Base-by-base conservation (phyloP, 2,888 invertebrate genomes). In the Lasioglossum pauxillum region DNA sequence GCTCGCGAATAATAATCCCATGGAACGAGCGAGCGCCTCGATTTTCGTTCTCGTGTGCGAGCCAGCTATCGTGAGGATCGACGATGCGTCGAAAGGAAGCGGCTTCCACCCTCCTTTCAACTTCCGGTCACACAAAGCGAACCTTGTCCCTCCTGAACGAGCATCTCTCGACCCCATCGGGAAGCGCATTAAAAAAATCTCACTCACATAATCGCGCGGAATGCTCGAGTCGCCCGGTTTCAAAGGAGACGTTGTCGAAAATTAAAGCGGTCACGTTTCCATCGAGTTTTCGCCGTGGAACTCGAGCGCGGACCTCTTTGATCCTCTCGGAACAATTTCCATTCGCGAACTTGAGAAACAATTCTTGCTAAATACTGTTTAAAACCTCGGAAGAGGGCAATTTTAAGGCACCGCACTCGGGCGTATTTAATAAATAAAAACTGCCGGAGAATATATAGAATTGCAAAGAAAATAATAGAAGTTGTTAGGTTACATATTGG, bases 51-150 rank as follows among this genome's bases (percentile, higher is more conserved):
- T 49, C 44, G 67, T 53, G 64, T 78, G 75, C 67, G 27, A 41
- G 75, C 41, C 64, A 44, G 44, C 80, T 86, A 84, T 90, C 86
- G 79, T 38, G 23, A 72, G 81, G 89, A 89, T 89, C 89, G 75
- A 80, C 78, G 67, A 71, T 71, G 78, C 41, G 64, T 57, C 53
- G 76, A 86, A 75, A 85, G 87, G 88, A 88, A 87, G 75, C 81
- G 79, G 74, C 77, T 71, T 49, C 82, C 73, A 78, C 71, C 78
- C 85, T 84, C 85, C 75, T 78, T 78, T 75, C 75, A 60, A 84
- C 90, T 89, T 90, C 89, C 90, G 90, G 75, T 88, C 84, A 75
- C 64, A 90, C 90, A 90, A 90, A 90, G 90, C 83, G 71, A 41
- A 90, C 90, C 83, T 89, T 90, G 89, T 90, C 80, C 80, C 69